phyloP scores from a whole-genome alignment of 2,888 invertebrate species.

The Coleophora flavipennella region DNA sequence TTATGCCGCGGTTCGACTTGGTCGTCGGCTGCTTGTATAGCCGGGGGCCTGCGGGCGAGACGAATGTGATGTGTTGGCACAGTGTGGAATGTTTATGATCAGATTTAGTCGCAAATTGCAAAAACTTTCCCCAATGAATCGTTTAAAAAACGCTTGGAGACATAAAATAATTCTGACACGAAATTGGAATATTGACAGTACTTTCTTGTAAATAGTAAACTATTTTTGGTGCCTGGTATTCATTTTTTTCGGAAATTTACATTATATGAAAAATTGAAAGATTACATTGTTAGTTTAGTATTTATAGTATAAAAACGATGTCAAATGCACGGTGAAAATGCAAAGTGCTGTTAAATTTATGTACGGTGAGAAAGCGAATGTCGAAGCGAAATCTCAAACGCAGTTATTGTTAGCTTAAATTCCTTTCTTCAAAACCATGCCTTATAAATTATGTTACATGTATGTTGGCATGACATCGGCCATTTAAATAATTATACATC shows the following conservation, averaged over 20 bases:
- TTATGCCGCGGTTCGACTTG: conserved; percentile 97
- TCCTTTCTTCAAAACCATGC: conserved; percentile 53
- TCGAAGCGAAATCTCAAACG: conserved; percentile 27
- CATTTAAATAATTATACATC: conserved; percentile 3
- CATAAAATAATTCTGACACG: too few relatives aligned
- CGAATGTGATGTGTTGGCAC: too few relatives aligned
- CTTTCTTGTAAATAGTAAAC: background rate
- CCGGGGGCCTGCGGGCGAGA: conserved; percentile 82
- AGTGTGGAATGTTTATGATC: too few relatives aligned
- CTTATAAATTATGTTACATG: conserved; percentile 32
- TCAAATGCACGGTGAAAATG: conserved; percentile 31
- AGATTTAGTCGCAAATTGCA: too few relatives aligned
- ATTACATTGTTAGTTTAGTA: too few relatives aligned
- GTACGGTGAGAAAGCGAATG: conserved; percentile 39
- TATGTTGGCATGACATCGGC: conserved; percentile 66
- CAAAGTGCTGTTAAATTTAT: conserved; percentile 34
- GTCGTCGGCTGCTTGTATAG: conserved; percentile 97
- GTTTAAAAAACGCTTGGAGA: too few relatives aligned
- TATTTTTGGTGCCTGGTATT: too few relatives aligned
- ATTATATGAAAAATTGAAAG: too few relatives aligned
- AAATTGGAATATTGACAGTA: too few relatives aligned
- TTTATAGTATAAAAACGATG: background rate
- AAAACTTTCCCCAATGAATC: too few relatives aligned
- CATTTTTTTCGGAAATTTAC: too few relatives aligned
- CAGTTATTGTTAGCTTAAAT: conserved; percentile 47